Evolutionary conservation across 1,140 invertebrate genomes (phyloP).

Genomic region (Chrysomallon squamiferum): DNA sequence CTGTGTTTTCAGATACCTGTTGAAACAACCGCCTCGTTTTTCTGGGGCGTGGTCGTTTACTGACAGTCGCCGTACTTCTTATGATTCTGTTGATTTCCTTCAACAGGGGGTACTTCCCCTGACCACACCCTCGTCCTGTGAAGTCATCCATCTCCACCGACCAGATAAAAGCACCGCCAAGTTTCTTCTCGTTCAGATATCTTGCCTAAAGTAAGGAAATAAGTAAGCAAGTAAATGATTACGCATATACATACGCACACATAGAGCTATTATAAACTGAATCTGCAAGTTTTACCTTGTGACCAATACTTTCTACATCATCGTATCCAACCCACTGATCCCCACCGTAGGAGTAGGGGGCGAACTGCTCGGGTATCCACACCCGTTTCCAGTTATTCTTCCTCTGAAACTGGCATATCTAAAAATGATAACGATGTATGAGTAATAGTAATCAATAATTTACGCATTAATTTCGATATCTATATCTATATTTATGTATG

Average conservation of each 20-base stretch:
- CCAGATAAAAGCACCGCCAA: conserved; percentile 73
- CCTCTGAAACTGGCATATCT: conserved; percentile 55
- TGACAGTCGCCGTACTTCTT: background rate
- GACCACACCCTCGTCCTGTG: conserved; percentile 42
- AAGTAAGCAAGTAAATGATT: no score
- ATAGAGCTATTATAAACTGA: no score
- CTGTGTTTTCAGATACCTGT: no score
- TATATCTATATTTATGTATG: no score
- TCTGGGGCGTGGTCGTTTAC: no score
- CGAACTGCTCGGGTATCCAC: conserved; percentile 74
- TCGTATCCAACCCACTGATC: conserved; percentile 94
- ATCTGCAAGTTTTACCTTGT: no score
- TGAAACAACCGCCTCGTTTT: no score
- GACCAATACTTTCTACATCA: conserved; percentile 75
- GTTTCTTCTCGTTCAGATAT: conserved; percentile 35
- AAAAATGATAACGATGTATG: conserved; percentile 7
- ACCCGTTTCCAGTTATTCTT: conserved; percentile 56
- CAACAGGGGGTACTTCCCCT: conserved; percentile 68
- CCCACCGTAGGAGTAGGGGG: conserved; percentile 79
- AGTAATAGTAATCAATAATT: no score
- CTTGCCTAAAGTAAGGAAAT: conserved; percentile 33
- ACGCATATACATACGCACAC: no score
- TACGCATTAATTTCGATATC: no score
- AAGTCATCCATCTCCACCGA: conserved; percentile 67
- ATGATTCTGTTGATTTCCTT: conserved; percentile 59